Conservation (phyloP, 2,888 invertebrate genomes). For the Torymus aiolomorphi region DNA sequence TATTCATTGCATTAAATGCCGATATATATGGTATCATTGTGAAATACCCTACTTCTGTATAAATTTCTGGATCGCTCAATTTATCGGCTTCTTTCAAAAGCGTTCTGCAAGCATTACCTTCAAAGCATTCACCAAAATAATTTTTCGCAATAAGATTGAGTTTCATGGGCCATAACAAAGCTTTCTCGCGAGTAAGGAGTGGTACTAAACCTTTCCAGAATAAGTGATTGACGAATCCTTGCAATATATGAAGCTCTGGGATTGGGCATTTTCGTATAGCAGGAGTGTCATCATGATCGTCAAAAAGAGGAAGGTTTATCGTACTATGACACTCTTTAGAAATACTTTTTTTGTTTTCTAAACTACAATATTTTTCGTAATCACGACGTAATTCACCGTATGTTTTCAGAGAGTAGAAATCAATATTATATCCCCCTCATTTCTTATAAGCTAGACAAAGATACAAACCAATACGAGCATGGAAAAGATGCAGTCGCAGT, state of each 20-base stretch:
- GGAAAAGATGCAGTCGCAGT: no score
- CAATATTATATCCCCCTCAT: no score
- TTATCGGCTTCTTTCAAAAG: conserved; percentile 10
- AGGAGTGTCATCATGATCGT: conserved; percentile 9
- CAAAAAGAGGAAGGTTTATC: conserved; percentile 28
- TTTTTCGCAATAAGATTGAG: conserved; percentile 14
- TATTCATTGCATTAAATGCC: no score
- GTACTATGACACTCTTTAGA: conserved; percentile 35
- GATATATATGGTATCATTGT: no score
- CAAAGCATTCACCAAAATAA: conserved; percentile 22
- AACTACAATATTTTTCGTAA: not conserved
- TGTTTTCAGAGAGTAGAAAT: not conserved
- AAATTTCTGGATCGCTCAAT: not conserved
- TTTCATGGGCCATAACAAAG: conserved; percentile 24
- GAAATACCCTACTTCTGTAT: not conserved
- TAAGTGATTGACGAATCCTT: conserved; percentile 19
- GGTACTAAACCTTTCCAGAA: conserved; percentile 27
- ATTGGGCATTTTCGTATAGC: conserved; percentile 31
- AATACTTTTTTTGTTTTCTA: not conserved
- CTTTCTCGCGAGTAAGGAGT: conserved; percentile 2
- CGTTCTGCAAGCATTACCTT: conserved; percentile 20
- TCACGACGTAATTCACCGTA: conserved; percentile 1
- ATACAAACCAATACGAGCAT: no score
- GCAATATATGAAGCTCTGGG: no score
- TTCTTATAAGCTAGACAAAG: no score